Evolutionary conservation across 2,113 vertebrate species (phyloP).

Genomic region (Fulica atra): DNA sequence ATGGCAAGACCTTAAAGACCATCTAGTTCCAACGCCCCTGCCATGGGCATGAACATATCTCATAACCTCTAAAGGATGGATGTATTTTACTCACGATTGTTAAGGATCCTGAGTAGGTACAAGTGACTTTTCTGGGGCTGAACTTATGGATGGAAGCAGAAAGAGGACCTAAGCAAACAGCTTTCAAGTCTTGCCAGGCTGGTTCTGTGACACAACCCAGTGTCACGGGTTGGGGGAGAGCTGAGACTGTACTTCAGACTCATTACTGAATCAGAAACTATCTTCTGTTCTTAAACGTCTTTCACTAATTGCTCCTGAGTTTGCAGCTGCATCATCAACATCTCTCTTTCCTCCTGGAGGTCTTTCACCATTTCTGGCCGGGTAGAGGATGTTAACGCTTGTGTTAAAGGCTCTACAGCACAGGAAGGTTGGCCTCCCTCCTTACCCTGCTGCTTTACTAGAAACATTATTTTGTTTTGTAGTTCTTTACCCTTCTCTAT

Average conservation of each 20-base stretch:
- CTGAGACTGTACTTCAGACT: conserved; percentile 41
- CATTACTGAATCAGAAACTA: conserved; percentile 12
- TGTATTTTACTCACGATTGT: conserved; percentile 87
- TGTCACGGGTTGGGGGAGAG: neutral
- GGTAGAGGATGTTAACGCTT: neutral
- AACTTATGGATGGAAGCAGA: neutral
- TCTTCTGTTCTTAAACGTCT: conserved; percentile 71
- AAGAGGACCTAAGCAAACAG: too few relatives aligned
- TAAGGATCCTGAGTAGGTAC: conserved; percentile 82
- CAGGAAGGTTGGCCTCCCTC: conserved; percentile 26
- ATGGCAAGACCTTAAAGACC: too few relatives aligned
- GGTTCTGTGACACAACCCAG: conserved; percentile 36
- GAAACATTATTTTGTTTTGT: neutral
- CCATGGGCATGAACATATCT: too few relatives aligned
- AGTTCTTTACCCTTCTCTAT: conserved; percentile 11
- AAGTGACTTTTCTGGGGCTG: conserved; percentile 63
- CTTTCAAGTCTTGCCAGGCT: conserved; percentile 17
- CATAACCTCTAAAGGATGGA: conserved; percentile 87
- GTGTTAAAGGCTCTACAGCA: neutral
- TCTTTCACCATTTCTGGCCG: conserved; percentile 56
- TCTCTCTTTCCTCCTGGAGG: conserved; percentile 63
- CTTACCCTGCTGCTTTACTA: conserved; percentile 12
- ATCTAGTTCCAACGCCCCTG: too few relatives aligned
- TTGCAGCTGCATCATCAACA: conserved; percentile 54
- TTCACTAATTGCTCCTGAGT: conserved; percentile 71